Evolutionary conservation across 2,113 vertebrate genomes (phyloP).

Genomic region (Podilymbus podiceps): DNA sequence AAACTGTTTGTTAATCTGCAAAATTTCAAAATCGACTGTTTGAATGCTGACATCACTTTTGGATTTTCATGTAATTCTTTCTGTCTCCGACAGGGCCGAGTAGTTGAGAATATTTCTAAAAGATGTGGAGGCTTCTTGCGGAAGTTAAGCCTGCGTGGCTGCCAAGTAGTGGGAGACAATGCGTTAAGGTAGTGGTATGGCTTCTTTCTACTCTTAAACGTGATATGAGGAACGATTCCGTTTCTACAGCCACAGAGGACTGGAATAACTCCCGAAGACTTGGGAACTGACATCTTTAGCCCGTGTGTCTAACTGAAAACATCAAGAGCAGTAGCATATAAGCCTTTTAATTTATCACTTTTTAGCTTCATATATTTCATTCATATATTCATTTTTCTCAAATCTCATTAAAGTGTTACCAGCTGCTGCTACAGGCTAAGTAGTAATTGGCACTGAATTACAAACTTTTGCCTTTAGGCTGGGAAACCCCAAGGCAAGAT

Average conservation of each 20-base stretch:
- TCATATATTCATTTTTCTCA: background rate
- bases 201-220: background rate
- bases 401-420: background rate
- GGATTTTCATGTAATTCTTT: background rate
- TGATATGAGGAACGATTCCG: background rate
- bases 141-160: conserved; percentile 92
- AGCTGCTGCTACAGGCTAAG: background rate
- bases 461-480: background rate
- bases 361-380: background rate
- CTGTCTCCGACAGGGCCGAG: conserved; percentile 82
- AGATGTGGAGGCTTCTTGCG: conserved; percentile 96
- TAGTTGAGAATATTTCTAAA: conserved; percentile 99
- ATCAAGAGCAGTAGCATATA: accelerated
- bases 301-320: no score
- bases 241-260: accelerated
- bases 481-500: background rate
- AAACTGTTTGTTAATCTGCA: accelerated
- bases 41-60: accelerated
- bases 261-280: accelerated
- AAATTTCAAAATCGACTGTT: accelerated
- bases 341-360: background rate
- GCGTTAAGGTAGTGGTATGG: conserved; percentile 84
- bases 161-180: conserved; percentile 93
- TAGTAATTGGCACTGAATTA: no score
- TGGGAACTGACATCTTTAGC: accelerated